Conservation (phyloP, 2,888 invertebrate genomes). For the Gasteruption jaculator region DNA sequence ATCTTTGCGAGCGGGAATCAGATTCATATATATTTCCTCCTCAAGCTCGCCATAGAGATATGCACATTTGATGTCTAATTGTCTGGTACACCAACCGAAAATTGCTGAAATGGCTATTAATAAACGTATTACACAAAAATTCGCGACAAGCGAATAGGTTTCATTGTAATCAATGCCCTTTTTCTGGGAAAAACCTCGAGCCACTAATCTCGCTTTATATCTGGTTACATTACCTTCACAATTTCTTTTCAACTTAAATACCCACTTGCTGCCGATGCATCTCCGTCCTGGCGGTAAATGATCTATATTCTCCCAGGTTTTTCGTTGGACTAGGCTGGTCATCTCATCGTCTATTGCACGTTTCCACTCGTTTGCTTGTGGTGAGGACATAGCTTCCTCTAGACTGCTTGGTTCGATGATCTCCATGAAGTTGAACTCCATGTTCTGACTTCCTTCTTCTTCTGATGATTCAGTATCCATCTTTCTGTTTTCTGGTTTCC, state of each 20-base stretch:
- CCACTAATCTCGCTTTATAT: constrained; percentile 18
- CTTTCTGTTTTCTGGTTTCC: too few relatives aligned
- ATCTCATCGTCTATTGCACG: too few relatives aligned
- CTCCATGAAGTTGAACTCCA: too few relatives aligned
- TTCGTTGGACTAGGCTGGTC: too few relatives aligned
- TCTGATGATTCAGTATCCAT: too few relatives aligned
- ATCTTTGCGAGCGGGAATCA: not conserved
- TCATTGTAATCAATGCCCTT: constrained; percentile 1
- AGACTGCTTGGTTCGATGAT: constrained; percentile 20
- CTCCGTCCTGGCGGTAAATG: constrained; percentile 5
- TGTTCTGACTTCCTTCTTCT: too few relatives aligned
- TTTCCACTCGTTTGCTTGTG: constrained; percentile 16
- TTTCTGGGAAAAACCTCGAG: constrained; percentile 9
- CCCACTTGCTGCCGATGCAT: constrained; percentile 1
- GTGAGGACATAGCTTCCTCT: constrained; percentile 16
- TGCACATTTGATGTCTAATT: constrained; percentile 32
- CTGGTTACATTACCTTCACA: constrained; percentile 5
- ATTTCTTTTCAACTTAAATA: constrained; percentile 19
- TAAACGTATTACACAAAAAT: not conserved
- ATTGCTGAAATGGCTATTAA: constrained; percentile 2
- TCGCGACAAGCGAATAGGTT: not conserved
- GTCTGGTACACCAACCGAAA: constrained; percentile 24
- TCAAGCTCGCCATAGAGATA: constrained; percentile 30
- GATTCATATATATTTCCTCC: constrained; percentile 29
- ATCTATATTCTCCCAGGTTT: constrained; percentile 24